These are phyloP conservation scores for Cremastinae sp. DNA, from an alignment of 2,888 invertebrate genomes.

Conservation along the genomic window DNA sequence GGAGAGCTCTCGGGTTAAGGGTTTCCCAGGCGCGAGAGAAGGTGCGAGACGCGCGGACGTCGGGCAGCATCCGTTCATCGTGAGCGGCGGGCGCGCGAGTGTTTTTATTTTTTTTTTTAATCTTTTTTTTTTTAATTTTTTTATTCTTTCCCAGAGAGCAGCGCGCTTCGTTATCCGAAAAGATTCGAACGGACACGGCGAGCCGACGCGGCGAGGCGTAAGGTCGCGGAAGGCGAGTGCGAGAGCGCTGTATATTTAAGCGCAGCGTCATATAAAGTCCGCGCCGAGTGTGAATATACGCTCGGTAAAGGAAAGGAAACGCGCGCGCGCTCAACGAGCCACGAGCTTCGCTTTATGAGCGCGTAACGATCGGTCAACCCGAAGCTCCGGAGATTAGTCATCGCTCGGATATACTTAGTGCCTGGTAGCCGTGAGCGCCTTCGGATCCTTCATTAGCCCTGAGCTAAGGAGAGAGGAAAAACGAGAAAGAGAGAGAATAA, in stretches of 20 bases:
- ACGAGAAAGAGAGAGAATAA: too few relatives aligned
- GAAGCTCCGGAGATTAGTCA: constrained; percentile 74
- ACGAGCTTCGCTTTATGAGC: constrained; percentile 69
- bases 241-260: constrained; percentile 35
- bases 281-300: constrained; percentile 4
- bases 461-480: constrained; percentile 56
- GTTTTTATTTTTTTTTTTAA: too few relatives aligned
- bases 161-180: constrained; percentile 64
- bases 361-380: constrained; percentile 76
- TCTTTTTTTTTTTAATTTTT: too few relatives aligned
- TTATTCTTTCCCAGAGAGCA: too few relatives aligned
- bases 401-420: constrained; percentile 69
- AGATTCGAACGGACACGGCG: constrained; percentile 49
- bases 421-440: constrained; percentile 58
- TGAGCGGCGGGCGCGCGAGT: constrained; percentile 31
- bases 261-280: constrained; percentile 33
- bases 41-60: constrained; percentile 63
- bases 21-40: constrained; percentile 75
- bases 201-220: too few relatives aligned
- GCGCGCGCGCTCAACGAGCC: constrained; percentile 24
- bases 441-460: constrained; percentile 72
- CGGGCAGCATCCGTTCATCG: constrained; percentile 59
- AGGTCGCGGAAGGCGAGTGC: constrained; percentile 28
- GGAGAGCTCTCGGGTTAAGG: too few relatives aligned
- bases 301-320: too few relatives aligned